Conservation (phyloP, 1,140 invertebrate species). For the Brachionus asplanchnoidis region DNA sequence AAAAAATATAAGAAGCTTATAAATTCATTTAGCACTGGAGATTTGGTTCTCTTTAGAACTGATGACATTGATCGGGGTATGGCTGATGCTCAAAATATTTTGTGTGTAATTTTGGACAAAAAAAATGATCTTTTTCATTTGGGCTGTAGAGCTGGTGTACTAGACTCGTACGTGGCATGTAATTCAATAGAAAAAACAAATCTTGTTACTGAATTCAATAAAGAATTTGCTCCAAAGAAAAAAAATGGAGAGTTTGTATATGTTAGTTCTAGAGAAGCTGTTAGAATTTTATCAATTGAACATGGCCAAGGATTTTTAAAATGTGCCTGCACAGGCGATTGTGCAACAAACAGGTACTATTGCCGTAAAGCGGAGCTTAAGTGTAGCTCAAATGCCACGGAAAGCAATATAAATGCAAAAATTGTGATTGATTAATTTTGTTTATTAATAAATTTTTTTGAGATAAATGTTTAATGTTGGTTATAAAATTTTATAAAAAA, state of each 20-base stretch:
- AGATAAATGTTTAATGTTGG: background rate
- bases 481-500: background rate
- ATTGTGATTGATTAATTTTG: background rate
- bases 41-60: background rate
- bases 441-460: background rate
- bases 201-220: background rate
- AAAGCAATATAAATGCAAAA: background rate
- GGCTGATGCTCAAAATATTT: conserved; percentile 3
- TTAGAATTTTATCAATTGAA: background rate
- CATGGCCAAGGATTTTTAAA: background rate
- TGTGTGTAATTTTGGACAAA: background rate
- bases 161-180: background rate
- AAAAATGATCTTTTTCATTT: background rate
- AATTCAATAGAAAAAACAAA: background rate
- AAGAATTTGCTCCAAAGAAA: background rate
- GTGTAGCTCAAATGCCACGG: background rate
- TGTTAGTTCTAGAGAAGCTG: background rate
- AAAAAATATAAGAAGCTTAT: too few relatives aligned
- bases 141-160: background rate
- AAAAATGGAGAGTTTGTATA: background rate
- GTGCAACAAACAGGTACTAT: background rate
- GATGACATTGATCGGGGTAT: background rate
- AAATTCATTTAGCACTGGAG: too few relatives aligned
- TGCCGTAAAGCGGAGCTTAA: background rate
- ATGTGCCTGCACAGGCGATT: background rate